phyloP scores from a whole-genome alignment of 2,797 vertebrate species.

The Saxicola maurus region DNA sequence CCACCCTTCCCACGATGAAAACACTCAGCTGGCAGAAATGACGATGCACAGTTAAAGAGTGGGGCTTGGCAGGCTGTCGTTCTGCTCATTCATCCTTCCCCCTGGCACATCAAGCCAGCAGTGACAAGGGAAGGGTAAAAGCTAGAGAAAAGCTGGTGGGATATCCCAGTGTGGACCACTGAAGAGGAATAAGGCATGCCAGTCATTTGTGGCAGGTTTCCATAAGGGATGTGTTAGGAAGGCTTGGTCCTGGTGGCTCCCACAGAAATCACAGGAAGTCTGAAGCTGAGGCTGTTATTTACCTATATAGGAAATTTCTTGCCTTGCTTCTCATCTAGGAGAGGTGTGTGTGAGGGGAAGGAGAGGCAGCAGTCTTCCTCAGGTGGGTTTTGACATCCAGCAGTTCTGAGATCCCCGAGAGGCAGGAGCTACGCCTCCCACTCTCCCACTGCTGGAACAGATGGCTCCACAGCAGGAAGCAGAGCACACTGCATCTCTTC shows the following conservation, averaged over 20 bases:
- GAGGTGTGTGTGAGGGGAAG: background rate
- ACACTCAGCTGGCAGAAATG: slow-evolving; percentile 12
- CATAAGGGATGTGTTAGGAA: background rate
- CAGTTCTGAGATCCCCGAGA: accelerated
- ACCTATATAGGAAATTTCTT: background rate
- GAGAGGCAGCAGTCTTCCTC: background rate
- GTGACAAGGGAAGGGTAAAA: accelerated
- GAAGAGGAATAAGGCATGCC: background rate
- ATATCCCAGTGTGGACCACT: background rate
- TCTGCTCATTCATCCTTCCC: background rate
- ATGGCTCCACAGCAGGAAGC: background rate
- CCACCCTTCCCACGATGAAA: background rate
- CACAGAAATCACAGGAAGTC: background rate
- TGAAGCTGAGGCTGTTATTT: background rate
- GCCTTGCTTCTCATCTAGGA: background rate
- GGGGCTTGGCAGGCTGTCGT: background rate
- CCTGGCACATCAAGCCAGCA: background rate
- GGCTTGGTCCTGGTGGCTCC: accelerated
- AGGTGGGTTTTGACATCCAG: background rate
- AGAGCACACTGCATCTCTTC: background rate
- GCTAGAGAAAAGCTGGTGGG: background rate
- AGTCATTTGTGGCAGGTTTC: background rate
- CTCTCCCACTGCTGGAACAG: accelerated
- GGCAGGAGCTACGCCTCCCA: background rate
- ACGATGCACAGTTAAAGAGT: background rate